Conservation (phyloP, 1,140 invertebrate species). For the Polypedilum vanderplanki region DNA sequence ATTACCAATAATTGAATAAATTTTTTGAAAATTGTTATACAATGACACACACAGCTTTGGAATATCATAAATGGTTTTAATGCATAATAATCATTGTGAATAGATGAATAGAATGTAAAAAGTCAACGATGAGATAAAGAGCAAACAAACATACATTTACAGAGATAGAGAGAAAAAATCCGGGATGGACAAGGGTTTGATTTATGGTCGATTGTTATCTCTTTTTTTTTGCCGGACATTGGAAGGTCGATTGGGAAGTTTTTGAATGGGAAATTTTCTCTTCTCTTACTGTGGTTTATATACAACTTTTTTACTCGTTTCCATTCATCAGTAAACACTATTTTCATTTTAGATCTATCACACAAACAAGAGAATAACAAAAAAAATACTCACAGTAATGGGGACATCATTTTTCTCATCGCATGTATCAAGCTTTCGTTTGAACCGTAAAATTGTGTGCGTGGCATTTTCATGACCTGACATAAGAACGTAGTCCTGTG, state of each 20-base stretch:
- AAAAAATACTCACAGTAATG: conserved; percentile 59
- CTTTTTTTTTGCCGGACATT: background rate
- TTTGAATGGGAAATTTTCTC: background rate
- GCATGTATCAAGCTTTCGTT: conserved; percentile 60
- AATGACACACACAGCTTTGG: no score
- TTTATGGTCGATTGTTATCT: conserved; percentile 18
- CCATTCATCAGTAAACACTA: conserved; percentile 3
- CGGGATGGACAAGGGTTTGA: conserved; percentile 10
- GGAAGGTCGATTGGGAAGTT: conserved; percentile 5
- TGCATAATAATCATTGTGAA: no score
- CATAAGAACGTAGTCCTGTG: conserved; percentile 62
- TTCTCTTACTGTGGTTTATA: background rate
- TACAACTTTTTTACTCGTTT: background rate
- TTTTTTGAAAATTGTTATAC: no score
- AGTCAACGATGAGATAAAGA: no score
- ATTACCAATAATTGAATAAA: no score
- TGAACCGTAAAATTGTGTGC: conserved; percentile 63
- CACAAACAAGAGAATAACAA: background rate
- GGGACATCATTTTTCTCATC: conserved; percentile 56
- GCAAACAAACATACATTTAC: no score
- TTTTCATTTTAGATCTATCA: background rate
- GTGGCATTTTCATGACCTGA: conserved; percentile 63
- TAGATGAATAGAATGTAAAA: no score
- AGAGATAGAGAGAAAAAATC: background rate
- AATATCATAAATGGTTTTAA: no score